Conservation (phyloP, 2,113 vertebrate genomes). For the Eurypyga helias region DNA sequence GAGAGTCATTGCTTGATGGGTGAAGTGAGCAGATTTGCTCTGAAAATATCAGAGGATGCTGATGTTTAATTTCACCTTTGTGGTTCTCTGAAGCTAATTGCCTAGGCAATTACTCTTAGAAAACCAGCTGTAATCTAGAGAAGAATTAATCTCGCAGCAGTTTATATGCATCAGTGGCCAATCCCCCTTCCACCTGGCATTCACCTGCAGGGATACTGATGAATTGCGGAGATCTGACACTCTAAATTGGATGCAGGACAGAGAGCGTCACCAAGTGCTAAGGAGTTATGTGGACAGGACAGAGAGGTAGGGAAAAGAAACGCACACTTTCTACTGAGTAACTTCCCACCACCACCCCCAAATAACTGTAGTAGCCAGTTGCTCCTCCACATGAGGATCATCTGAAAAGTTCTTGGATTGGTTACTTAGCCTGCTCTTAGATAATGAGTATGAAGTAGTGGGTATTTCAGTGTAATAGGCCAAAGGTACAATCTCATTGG, state of each 20-base stretch:
- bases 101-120: background rate
- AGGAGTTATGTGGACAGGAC: conserved; percentile 62
- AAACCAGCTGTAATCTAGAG: background rate
- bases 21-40: background rate
- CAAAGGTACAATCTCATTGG: background rate
- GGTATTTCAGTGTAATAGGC: background rate
- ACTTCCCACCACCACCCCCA: too few relatives aligned
- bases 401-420: background rate
- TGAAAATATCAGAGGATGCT: background rate
- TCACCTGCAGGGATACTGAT: conserved; percentile 52
- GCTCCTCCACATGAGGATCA: background rate
- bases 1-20: background rate
- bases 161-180: background rate
- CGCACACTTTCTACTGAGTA: background rate
- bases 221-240: conserved; percentile 66
- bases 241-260: conserved; percentile 64
- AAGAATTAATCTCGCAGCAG: background rate
- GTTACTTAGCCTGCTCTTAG: background rate
- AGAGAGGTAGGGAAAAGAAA: conserved; percentile 38
- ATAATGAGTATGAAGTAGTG: background rate
- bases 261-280: conserved; percentile 45
- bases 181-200: conserved; percentile 12
- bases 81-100: background rate
- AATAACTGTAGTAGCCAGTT: background rate
- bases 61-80: background rate